A percentile compares a stretch with the other conserved stretches of the same genome.
Conservation (phyloP, 2,888 invertebrate species). For the Mayetiola destructor region DNA sequence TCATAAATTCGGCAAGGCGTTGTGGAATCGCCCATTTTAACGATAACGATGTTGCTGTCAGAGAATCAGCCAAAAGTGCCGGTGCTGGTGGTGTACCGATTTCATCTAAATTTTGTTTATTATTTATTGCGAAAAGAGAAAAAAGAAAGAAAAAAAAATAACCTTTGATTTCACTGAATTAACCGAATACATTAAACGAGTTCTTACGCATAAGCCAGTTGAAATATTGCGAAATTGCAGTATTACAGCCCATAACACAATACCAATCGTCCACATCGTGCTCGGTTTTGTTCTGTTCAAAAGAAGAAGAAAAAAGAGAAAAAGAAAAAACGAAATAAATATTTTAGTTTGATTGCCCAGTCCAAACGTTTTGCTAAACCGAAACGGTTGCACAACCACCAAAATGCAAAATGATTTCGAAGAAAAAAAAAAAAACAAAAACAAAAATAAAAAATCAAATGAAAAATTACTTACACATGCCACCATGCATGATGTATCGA, state of each 20-base stretch:
- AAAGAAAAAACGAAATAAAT: slow-evolving; percentile 16
- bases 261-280: slow-evolving; percentile 55
- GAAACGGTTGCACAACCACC: too few relatives aligned
- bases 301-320: slow-evolving; percentile 16
- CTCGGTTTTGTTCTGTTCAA: slow-evolving; percentile 52
- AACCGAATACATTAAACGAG: background rate
- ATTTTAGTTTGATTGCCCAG: background rate
- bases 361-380: background rate
- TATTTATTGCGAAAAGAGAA: background rate
- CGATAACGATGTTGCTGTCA: slow-evolving; percentile 63
- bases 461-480: slow-evolving; percentile 63
- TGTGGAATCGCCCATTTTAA: slow-evolving; percentile 55
- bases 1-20: slow-evolving; percentile 32
- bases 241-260: slow-evolving; percentile 71
- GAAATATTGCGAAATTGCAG: slow-evolving; percentile 60
- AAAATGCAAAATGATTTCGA: background rate
- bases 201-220: slow-evolving; percentile 50
- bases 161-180: slow-evolving; percentile 1
- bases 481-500: slow-evolving; percentile 60
- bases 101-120: slow-evolving; percentile 35
- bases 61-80: slow-evolving; percentile 59
- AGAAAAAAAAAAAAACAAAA: background rate
- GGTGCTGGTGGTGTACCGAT: slow-evolving; percentile 60
- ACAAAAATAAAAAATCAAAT: background rate
- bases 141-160: background rate